Base-by-base conservation (phyloP, 2,113 vertebrate species). In the Capreolus pygargus region DNA sequence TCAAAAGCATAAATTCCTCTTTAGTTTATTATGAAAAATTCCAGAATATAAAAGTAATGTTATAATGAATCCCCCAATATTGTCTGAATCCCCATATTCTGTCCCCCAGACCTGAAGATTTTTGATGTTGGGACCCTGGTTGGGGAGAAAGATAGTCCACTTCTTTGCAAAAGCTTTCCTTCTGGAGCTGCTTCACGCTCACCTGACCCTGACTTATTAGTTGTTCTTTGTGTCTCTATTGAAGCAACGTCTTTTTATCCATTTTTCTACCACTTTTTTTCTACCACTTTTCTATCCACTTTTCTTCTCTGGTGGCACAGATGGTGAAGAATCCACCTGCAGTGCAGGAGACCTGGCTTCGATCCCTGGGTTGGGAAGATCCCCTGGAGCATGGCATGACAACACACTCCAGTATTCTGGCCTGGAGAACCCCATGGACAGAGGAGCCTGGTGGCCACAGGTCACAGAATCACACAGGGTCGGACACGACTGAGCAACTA, bases 211-310 rank as follows among this genome's bases (percentile, higher is more conserved):
- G 30, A 70, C 23, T 55, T 81, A 13, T 58, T 33, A 21, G n/a
- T 70, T 8, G 1, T 45, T 67, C 6, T 89, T 60, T 60, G 27
- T 39, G 43, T 87, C n/a, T 87, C 89, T 47, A 0, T 1, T 50
- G 83, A 87, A 95, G 52, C 19, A 52, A 4, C 27, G 6, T 78
- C 74, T 78, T 84, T 89, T 91, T 74, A 79, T 70, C 39, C 11
- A 67, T 33, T 83, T 96, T 90, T 57, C 15, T n/a, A 83, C 39
- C 39, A 39, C 39, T 3, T 78, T 84, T 89, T 96, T 90, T 57
- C 15, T n/a, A 83, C 39, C 39, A 39, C 39, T 3, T 78, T 84
- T 89, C 88, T 74, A 79, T 70, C 39, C 11, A 67, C 36, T 83
- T 96, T 90, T 57, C 15, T n/a, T 39, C 67, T 10, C 19, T 70